phyloP scores from a whole-genome alignment of 2,797 vertebrate species.

The Peromyscus attwateri region DNA sequence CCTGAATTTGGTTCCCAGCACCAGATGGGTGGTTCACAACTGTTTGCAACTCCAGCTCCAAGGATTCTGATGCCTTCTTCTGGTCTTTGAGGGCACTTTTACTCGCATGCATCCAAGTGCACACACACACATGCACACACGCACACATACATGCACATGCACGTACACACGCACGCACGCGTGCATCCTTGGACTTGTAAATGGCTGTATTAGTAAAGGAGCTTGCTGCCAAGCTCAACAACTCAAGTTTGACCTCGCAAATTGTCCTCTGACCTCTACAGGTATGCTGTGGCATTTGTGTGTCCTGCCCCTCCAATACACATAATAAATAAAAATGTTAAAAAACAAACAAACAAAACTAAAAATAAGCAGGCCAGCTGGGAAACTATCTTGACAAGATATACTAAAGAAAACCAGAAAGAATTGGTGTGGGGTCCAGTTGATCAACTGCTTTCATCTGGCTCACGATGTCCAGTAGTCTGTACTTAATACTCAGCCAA shows the following conservation, averaged over 20 bases:
- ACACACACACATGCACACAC: background rate
- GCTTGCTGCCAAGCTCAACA: background rate
- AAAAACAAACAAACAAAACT: background rate
- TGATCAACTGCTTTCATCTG: background rate
- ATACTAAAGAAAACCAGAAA: background rate
- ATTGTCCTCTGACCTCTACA: background rate
- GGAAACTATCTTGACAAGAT: background rate
- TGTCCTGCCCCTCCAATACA: background rate
- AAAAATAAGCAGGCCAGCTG: background rate
- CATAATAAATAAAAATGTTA: background rate
- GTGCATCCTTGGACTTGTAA: background rate
- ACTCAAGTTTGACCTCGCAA: background rate
- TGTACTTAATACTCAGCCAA: background rate
- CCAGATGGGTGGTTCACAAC: background rate
- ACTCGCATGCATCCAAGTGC: accelerated
- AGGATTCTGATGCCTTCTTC: background rate
- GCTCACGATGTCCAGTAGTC: background rate
- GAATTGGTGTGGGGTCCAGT: background rate
- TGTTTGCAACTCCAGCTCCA: background rate
- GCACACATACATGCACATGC: background rate
- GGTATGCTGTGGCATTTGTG: background rate
- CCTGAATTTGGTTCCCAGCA: background rate
- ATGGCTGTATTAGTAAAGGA: background rate
- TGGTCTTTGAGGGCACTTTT: background rate
- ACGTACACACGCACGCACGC: background rate